Percentiles rank a stretch among this genome's conserved stretches.
Evolutionary conservation across 2,113 vertebrate genomes (phyloP).

Genomic region (Corapipo altera): DNA sequence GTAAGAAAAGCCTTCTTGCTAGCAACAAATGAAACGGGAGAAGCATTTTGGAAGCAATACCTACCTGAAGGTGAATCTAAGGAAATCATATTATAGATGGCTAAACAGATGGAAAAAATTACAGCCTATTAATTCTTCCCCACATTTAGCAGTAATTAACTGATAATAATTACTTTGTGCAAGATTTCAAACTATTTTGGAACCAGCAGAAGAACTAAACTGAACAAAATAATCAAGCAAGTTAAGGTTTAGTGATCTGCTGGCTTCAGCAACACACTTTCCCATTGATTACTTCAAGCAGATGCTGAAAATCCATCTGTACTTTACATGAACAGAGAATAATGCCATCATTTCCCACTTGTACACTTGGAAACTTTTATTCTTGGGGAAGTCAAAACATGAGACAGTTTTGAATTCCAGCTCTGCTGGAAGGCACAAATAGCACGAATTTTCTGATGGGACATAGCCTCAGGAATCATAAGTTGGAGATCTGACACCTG

Average conservation of each 20-base stretch:
- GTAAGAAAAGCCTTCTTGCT: background rate
- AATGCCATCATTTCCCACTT: background rate
- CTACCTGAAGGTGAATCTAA: background rate
- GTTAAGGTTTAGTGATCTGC: background rate
- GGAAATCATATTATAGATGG: background rate
- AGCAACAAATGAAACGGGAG: background rate
- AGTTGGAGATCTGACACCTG: background rate
- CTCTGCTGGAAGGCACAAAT: background rate
- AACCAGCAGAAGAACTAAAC: background rate
- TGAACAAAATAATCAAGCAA: background rate
- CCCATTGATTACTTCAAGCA: background rate
- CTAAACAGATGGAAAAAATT: background rate
- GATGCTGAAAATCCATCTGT: background rate
- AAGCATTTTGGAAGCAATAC: background rate
- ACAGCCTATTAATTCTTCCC: background rate
- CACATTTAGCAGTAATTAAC: background rate
- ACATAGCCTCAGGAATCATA: background rate
- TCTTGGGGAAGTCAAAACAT: constrained; percentile 2
- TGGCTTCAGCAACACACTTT: background rate
- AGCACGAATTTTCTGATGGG: accelerated
- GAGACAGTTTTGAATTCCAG: background rate
- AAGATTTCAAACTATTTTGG: background rate
- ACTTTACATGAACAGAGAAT: background rate
- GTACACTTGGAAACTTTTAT: background rate
- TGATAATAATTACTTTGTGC: background rate